Evolutionary conservation across 2,113 vertebrate genomes (phyloP), one percentile per base, ranked within the genome.

Genomic region (Lycaon pictus): DNA sequence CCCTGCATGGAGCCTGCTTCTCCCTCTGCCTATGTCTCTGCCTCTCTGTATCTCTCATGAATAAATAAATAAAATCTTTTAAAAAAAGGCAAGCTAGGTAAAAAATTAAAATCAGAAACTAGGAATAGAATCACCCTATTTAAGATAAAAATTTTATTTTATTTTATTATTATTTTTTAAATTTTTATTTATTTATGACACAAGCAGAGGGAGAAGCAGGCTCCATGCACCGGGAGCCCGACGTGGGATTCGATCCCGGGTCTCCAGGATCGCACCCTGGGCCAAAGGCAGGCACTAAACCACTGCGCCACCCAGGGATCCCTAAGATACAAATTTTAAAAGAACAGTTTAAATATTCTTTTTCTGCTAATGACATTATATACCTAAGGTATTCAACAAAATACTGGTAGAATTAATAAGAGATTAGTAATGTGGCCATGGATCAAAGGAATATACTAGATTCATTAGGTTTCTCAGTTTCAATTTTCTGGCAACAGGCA

Each of bases 101-200:
- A 93, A 62, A 84, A 83, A 84, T 84, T 84, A 27, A 84, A 84
- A 83, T 62, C 22, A 84, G 80, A 84, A 72, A 83, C 22, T 74
- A 84, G 43, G 55, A 7, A 11, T 51, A 84, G 63, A 83, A n/a
- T 60, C 56, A 60, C 10, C 12, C 7, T 92, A 35, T 74, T 69
- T 88, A 74, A 60, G 25, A 58, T 25, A 58, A 92, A 83, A 62
- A 12, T 13, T 48, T 60, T 51, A 27, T 43, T 43, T 43, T 43
- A 43, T 43, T 43, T 7, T 43, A 43, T 43, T 43, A 43, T 43
- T 43, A 43, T 43, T 43, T 43, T 43, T 43, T 43, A 1, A 43
- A 43, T 43, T 43, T 43, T 43, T 1, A 43, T 43, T 43, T 43
- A 7, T 43, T 43, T 43, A 7, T 7, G 43, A 43, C 43, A 43